Percentiles rank a stretch among this genome's conserved stretches.
Evolutionary conservation across 1,140 invertebrate genomes (phyloP).

Genomic region (Lordiphosa mommai): DNA sequence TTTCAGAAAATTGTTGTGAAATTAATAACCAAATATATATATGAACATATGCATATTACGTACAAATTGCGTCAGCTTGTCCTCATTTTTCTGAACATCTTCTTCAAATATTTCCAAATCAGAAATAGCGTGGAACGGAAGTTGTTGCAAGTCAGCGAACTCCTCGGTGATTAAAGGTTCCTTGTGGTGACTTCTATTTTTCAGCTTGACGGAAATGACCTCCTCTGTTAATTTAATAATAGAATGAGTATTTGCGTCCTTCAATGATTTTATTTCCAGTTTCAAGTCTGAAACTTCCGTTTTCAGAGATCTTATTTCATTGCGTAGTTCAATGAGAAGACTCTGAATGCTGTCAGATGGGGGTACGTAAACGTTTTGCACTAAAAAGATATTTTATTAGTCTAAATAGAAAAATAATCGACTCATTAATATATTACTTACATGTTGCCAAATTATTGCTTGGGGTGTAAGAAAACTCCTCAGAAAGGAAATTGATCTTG

Average conservation of each 20-base stretch:
- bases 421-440: conserved; percentile 1
- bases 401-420: not conserved
- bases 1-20: not conserved
- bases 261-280: too few species aligned
- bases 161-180: not conserved
- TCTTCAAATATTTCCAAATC: not conserved
- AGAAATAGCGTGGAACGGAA: not conserved
- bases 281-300: not conserved
- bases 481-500: not conserved
- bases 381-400: not conserved
- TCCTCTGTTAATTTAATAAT: not conserved
- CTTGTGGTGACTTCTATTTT: not conserved
- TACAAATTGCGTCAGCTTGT: too few species aligned
- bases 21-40: not conserved
- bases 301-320: not conserved
- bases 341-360: too few species aligned
- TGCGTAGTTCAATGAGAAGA: too few species aligned
- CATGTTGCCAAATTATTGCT: not conserved
- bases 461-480: not conserved
- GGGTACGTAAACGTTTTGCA: not conserved
- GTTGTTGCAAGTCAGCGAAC: not conserved
- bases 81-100: not conserved
- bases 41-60: too few species aligned
- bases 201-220: not conserved
- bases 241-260: not conserved